These are phyloP conservation scores for Falco rusticolus DNA, from an alignment of 2,797 vertebrate genomes.

Conservation along the genomic window DNA sequence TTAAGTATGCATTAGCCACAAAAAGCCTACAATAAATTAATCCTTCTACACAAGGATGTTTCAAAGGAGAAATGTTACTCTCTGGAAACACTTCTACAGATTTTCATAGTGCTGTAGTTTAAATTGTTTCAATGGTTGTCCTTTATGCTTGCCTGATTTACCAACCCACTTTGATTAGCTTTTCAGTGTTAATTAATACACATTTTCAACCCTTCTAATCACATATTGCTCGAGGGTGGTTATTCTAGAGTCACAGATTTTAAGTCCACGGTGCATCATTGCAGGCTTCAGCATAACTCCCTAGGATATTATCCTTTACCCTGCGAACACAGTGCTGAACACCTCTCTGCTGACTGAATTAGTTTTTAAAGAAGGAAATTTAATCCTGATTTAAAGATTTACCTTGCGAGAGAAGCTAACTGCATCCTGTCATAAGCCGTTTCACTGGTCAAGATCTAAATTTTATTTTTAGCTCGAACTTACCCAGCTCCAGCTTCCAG, in stretches of 20 bases:
- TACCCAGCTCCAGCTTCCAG: not conserved
- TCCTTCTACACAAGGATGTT: not conserved
- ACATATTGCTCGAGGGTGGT: slow-evolving; percentile 22
- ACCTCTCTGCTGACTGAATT: not conserved
- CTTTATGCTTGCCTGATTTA: slow-evolving; percentile 49
- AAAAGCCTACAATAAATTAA: not conserved
- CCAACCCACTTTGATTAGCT: slow-evolving; percentile 7
- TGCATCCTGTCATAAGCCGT: slow-evolving; percentile 1
- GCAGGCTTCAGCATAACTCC: not conserved
- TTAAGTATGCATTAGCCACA: not conserved
- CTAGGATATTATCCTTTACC: not conserved
- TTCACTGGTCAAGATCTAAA: slow-evolving; percentile 17
- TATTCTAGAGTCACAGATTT: slow-evolving; percentile 3
- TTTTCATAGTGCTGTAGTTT: not conserved
- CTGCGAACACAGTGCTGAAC: not conserved
- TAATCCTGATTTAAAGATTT: slow-evolving; percentile 32
- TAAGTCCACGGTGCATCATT: not conserved
- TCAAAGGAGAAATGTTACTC: not conserved
- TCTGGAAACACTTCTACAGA: not conserved
- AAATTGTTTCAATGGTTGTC: not conserved
- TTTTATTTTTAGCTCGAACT: not conserved
- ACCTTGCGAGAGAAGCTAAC: not conserved
- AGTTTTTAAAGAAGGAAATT: not conserved
- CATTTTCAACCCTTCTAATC: slow-evolving; percentile 25
- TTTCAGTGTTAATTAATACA: slow-evolving; percentile 35